Percentiles rank a stretch among this genome's conserved stretches.
phyloP scores from a whole-genome alignment of 2,888 invertebrate genomes.

The Melanostoma scalare region DNA sequence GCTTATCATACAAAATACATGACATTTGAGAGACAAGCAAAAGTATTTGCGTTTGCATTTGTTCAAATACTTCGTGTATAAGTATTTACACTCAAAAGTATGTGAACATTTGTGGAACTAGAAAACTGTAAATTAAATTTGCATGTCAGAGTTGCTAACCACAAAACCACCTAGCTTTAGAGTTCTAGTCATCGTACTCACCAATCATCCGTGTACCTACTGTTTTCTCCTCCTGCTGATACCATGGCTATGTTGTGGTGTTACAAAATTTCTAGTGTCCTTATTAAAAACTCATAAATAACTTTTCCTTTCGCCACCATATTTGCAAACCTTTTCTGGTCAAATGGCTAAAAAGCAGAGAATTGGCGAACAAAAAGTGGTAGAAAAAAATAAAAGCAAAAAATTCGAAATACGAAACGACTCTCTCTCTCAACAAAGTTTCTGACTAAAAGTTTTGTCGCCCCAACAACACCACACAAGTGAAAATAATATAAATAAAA shows the following conservation, averaged over 20 bases:
- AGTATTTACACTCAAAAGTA: too few relatives aligned
- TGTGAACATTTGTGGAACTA: too few relatives aligned
- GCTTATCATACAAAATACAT: too few relatives aligned
- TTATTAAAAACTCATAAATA: slow-evolving; percentile 67
- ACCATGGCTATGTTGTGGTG: background rate
- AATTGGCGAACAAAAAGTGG: slow-evolving; percentile 13
- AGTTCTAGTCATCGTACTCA: background rate
- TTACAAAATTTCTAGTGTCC: slow-evolving; percentile 43
- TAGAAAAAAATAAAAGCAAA: background rate
- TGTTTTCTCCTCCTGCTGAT: background rate
- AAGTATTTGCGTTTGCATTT: too few relatives aligned
- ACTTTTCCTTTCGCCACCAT: slow-evolving; percentile 57
- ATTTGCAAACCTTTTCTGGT: slow-evolving; percentile 44
- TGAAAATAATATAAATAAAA: slow-evolving; percentile 32
- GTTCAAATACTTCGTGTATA: too few relatives aligned
- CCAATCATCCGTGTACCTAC: background rate
- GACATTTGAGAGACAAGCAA: too few relatives aligned
- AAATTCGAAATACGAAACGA: slow-evolving; percentile 25
- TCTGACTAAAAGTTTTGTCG: slow-evolving; percentile 53
- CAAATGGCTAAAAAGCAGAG: slow-evolving; percentile 42
- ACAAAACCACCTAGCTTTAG: background rate
- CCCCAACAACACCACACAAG: slow-evolving; percentile 32
- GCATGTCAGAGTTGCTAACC: background rate
- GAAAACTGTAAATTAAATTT: background rate
- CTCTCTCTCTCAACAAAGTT: slow-evolving; percentile 53